A percentile compares a stretch with the other conserved stretches of the same genome.
These are phyloP conservation scores for Megalurothrips usitatus DNA, from an alignment of 2,888 invertebrate genomes.

Conservation along the genomic window DNA sequence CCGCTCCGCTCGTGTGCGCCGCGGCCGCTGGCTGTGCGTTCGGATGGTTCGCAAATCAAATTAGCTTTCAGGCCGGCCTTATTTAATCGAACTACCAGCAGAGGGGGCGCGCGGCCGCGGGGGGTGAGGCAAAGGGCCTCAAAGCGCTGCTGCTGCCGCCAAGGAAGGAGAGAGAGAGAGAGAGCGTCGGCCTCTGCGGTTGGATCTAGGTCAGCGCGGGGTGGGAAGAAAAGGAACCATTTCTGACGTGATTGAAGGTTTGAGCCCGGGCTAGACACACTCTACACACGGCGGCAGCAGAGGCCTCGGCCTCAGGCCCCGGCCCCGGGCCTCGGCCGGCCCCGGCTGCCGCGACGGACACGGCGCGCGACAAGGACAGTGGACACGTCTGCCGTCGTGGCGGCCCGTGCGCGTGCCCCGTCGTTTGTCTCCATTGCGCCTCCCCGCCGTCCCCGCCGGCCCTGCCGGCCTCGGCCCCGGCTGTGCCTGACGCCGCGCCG, in stretches of 20 bases:
- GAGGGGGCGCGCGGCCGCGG: not conserved
- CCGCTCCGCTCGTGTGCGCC: too few species aligned
- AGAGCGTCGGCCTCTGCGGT: too few species aligned
- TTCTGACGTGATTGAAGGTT: not conserved
- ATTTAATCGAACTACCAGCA: not conserved
- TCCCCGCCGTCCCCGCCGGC: not conserved
- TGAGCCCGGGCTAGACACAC: not conserved
- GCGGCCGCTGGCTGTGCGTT: not conserved
- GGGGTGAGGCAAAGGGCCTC: not conserved
- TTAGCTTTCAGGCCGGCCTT: not conserved
- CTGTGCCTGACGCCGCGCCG: not conserved
- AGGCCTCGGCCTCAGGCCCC: too few species aligned
- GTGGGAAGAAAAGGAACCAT: not conserved
- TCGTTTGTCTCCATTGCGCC: conserved; percentile 2
- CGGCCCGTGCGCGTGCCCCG: not conserved
- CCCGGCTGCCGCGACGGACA: not conserved
- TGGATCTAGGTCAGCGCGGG: too few species aligned
- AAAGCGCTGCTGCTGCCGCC: not conserved
- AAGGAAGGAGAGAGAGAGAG: not conserved
- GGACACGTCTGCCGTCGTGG: too few species aligned
- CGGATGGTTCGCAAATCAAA: conserved; percentile 7
- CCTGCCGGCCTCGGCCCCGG: not conserved
- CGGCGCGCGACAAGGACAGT: too few species aligned
- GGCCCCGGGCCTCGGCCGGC: not conserved
- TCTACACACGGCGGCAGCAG: not conserved